Evolutionary conservation across 2,888 invertebrate genomes (phyloP).

Genomic region (Thecocarcelia acutangulata): DNA sequence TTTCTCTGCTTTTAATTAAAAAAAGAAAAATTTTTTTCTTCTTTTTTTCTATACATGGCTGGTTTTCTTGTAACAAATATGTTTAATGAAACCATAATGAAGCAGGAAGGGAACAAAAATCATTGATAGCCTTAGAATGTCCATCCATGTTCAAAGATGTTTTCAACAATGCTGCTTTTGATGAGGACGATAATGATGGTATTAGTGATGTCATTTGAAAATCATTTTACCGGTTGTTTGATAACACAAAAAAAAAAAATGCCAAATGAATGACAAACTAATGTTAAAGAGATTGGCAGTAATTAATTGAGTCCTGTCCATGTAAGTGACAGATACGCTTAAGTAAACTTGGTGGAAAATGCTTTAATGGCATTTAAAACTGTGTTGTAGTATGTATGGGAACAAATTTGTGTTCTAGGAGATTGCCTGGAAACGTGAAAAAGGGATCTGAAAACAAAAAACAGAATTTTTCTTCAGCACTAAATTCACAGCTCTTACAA

Average conservation of each 20-base stretch:
- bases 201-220: slow-evolving; percentile 64
- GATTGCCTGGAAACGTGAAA: neutral
- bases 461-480: neutral
- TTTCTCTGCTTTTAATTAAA: slow-evolving; percentile 38
- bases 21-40: slow-evolving; percentile 14
- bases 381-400: slow-evolving; percentile 44
- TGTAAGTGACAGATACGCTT: slow-evolving; percentile 52
- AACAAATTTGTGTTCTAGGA: slow-evolving; percentile 4
- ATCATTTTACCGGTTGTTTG: slow-evolving; percentile 61
- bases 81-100: slow-evolving; percentile 25
- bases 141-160: slow-evolving; percentile 38
- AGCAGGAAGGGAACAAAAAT: slow-evolving; percentile 1
- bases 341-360: slow-evolving; percentile 37
- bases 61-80: slow-evolving; percentile 44
- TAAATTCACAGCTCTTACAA: too few species aligned
- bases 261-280: slow-evolving; percentile 54
- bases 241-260: slow-evolving; percentile 29
- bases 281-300: slow-evolving; percentile 54
- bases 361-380: neutral
- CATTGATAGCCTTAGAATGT: slow-evolving; percentile 57
- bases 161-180: slow-evolving; percentile 13
- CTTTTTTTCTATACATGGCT: neutral
- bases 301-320: slow-evolving; percentile 65
- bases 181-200: slow-evolving; percentile 28
- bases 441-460: neutral